Evolutionary conservation across 1,140 invertebrate species (phyloP), one percentile per base, ranked within the genome.

Genomic region (Muscidifurax raptorellus): DNA sequence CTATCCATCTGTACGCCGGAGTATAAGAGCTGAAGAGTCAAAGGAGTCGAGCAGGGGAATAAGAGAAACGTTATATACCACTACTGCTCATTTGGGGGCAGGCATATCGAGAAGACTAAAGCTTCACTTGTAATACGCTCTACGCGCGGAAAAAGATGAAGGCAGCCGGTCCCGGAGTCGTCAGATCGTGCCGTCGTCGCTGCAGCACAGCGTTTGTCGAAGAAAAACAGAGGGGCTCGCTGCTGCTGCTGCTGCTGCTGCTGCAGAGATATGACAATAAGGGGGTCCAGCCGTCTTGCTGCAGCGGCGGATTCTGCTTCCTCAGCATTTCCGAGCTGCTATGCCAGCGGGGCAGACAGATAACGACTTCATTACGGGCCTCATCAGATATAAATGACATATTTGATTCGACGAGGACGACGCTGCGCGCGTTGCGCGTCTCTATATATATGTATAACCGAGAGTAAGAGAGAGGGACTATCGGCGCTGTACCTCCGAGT

Each of bases 381-480:
- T 90, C 89, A 90, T 90, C 88, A 90, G 88, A 89, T 90, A 90
- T 90, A 89, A 90, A 89, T 90, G 90, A 90, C 90, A 90, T 89
- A 90, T 90, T 90, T 90, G 89, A 90, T 89, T 90, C 87, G 82
- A 86, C 85, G 13, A 40, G 52, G 64, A 80, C n/a, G n/a, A n/a
- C n/a, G n/a, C 40, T 78, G 28, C 40, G 27, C 27, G 69, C 25
- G 75, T 76, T 77, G 44, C 22, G 15, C 28, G 27, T 5, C 64
- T 79, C 74, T 27, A 22, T 18, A 47, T 47, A 47, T 47, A 47
- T 18, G 44, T 59, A 59, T n/a, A 59, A 47, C 44, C 13, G 15
- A 15, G 44, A 15, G 15, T 47, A 10, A 69, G 18, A 7, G 66
- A 28, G 10, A 40, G 28, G n/a, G 52, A 59, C 28, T 71, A 80